phyloP scores from a whole-genome alignment of 2,797 vertebrate genomes.

The Lepus oiostolus region DNA sequence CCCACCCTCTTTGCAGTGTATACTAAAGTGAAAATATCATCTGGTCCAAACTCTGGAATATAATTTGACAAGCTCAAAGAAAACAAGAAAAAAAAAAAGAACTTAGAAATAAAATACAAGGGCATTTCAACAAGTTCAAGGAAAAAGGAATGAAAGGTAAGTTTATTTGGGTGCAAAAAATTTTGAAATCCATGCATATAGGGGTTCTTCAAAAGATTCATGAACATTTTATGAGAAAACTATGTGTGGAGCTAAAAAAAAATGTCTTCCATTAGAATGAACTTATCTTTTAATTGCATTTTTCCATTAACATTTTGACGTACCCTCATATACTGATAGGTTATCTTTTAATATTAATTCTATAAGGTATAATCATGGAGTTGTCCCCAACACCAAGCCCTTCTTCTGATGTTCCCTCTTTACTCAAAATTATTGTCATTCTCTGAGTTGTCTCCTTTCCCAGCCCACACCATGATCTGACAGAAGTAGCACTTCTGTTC shows the following conservation, averaged over 20 bases:
- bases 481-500: not conserved
- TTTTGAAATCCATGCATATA: no score
- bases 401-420: not conserved
- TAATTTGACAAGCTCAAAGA: conserved; percentile 73
- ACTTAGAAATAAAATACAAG: not conserved
- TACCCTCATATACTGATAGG: not conserved
- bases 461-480: no score
- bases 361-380: not conserved
- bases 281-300: no score
- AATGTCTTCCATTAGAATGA: no score
- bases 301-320: no score
- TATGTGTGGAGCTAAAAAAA: no score
- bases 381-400: not conserved
- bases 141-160: no score
- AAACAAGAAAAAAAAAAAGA: not conserved
- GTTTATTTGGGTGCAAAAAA: no score
- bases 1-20: conserved; percentile 71
- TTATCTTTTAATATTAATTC: not conserved
- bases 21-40: conserved; percentile 85
- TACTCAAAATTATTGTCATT: not conserved
- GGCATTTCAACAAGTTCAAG: no score
- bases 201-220: no score
- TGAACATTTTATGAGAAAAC: no score
- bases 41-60: conserved; percentile 80
- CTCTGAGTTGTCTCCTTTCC: not conserved